Percentiles rank a stretch among this genome's conserved stretches.
phyloP scores from a whole-genome alignment of 92 coral and sea anemone species.

The Porites evermanni region DNA sequence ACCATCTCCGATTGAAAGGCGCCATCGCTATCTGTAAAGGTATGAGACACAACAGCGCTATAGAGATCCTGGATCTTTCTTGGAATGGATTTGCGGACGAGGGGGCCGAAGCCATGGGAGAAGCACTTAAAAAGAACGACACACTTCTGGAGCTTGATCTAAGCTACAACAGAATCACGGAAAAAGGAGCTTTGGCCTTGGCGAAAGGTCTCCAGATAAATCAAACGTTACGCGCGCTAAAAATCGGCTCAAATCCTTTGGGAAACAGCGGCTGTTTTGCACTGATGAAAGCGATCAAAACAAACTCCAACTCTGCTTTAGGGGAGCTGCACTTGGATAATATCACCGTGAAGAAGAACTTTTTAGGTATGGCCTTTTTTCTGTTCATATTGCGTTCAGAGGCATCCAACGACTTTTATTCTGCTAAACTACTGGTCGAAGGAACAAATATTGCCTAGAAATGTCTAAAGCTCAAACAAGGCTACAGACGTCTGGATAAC shows the following conservation, averaged over 20 bases:
- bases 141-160: conserved; percentile 72
- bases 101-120: conserved; percentile 83
- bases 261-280: conserved; percentile 65
- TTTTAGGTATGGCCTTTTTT: background rate
- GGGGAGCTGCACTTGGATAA: conserved; percentile 71
- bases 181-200: conserved; percentile 62
- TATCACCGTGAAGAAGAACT: conserved; percentile 54
- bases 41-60: conserved; percentile 65
- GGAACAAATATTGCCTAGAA: no score
- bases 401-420: background rate
- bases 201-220: conserved; percentile 72
- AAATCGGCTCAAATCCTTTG: conserved; percentile 69
- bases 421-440: no score
- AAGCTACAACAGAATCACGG: conserved; percentile 75
- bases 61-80: conserved; percentile 68
- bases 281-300: conserved; percentile 62
- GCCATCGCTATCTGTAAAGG: conserved; percentile 83
- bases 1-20: conserved; percentile 76
- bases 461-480: no score
- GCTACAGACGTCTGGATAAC: no score
- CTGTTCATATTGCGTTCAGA: background rate
- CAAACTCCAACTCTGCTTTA: conserved; percentile 57
- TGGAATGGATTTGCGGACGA: conserved; percentile 97
- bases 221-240: conserved; percentile 58
- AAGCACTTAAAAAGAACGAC: conserved; percentile 70